Percentiles rank a stretch among this genome's conserved stretches.
These are phyloP conservation scores for Drosophila heteroneura DNA, from an alignment of 2,888 invertebrate genomes.

Conservation along the genomic window DNA sequence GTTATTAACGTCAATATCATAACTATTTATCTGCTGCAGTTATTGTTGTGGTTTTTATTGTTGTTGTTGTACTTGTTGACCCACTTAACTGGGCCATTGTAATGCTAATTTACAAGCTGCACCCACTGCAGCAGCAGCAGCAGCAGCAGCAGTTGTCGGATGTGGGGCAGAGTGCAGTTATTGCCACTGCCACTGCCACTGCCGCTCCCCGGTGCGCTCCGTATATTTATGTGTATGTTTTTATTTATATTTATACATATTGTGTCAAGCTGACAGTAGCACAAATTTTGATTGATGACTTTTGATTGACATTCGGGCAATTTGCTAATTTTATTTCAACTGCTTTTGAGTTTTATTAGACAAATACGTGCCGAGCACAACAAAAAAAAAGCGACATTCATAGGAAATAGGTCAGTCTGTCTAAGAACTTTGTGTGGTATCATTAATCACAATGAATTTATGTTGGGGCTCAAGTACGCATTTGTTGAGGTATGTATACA, in stretches of 20 bases:
- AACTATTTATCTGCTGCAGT: not conserved
- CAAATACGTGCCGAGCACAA: slow-evolving; percentile 18
- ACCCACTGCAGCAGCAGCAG: slow-evolving; percentile 56
- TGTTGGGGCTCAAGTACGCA: slow-evolving; percentile 37
- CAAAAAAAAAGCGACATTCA: slow-evolving; percentile 27
- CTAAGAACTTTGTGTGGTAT: slow-evolving; percentile 39
- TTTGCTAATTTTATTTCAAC: slow-evolving; percentile 74
- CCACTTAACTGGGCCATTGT: slow-evolving; percentile 66
- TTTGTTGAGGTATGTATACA: slow-evolving; percentile 46
- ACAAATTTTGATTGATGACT: slow-evolving; percentile 79
- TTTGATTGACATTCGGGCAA: slow-evolving; percentile 79
- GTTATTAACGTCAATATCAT: slow-evolving; percentile 1
- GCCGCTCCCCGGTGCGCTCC: slow-evolving; percentile 44
- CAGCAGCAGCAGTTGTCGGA: slow-evolving; percentile 12
- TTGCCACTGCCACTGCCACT: slow-evolving; percentile 25
- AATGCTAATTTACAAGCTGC: slow-evolving; percentile 73
- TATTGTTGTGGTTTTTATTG: slow-evolving; percentile 2
- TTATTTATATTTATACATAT: slow-evolving; percentile 48
- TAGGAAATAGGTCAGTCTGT: slow-evolving; percentile 57
- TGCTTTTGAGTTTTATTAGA: slow-evolving; percentile 41
- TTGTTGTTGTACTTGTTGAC: slow-evolving; percentile 56
- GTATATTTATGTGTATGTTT: slow-evolving; percentile 32
- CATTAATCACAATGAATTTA: slow-evolving; percentile 74
- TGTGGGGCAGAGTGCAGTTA: slow-evolving; percentile 26
- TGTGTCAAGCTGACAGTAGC: slow-evolving; percentile 73